phyloP scores from a whole-genome alignment of 2,888 invertebrate species.

The Conistra vaccinii region DNA sequence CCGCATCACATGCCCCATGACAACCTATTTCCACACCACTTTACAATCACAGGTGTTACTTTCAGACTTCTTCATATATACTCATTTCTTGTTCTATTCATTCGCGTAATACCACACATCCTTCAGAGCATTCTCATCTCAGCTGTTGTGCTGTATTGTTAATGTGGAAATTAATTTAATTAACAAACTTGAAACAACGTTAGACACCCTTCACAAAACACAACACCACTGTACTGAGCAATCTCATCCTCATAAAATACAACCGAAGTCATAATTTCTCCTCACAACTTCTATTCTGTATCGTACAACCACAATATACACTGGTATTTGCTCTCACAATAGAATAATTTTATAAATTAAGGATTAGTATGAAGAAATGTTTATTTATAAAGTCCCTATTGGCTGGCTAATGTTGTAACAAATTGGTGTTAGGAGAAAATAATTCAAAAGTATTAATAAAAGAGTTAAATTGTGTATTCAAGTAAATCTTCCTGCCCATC shows the following conservation, averaged over 20 bases:
- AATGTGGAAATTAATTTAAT: neutral
- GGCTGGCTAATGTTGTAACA: no score
- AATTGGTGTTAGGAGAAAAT: neutral
- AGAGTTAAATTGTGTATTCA: neutral
- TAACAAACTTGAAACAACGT: neutral
- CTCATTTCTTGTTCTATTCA: no score
- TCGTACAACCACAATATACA: neutral
- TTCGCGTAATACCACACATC: no score
- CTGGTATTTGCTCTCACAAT: conserved; percentile 31
- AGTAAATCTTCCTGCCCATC: no score
- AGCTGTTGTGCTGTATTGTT: no score
- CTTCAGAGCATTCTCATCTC: no score
- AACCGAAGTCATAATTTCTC: conserved; percentile 11
- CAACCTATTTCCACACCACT: no score
- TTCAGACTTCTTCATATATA: no score
- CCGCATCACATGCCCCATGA: no score
- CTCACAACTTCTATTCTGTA: neutral
- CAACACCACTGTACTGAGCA: neutral
- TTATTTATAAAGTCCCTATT: no score
- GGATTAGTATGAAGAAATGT: neutral
- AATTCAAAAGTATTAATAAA: neutral
- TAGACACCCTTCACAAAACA: neutral
- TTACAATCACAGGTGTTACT: no score
- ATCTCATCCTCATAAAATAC: neutral
- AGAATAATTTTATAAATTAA: neutral